These are phyloP conservation scores for Phrynosoma blainvillii DNA, from an alignment of 2,113 vertebrate species.

Conservation along the genomic window DNA sequence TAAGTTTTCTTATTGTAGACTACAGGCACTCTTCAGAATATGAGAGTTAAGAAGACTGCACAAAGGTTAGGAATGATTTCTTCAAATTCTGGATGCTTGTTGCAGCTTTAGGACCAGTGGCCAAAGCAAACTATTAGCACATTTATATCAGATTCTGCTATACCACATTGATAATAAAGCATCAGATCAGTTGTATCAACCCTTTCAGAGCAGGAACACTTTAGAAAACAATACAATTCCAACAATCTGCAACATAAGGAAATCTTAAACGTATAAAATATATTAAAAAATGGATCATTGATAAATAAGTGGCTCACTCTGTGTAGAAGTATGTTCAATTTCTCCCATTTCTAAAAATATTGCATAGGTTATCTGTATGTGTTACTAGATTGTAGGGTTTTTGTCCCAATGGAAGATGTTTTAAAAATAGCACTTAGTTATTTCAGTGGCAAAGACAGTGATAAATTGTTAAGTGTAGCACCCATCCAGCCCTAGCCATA, in stretches of 20 bases:
- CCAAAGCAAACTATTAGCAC: neutral
- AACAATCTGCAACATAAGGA: neutral
- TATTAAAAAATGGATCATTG: slow-evolving; percentile 16
- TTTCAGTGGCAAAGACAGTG: slow-evolving; percentile 21
- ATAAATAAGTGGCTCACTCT: neutral
- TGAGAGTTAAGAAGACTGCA: neutral
- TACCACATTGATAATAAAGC: neutral
- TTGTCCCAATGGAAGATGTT: neutral
- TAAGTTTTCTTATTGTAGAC: neutral
- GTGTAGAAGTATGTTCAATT: neutral
- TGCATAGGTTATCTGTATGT: slow-evolving; percentile 12
- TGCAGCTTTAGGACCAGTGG: neutral
- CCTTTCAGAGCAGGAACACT: neutral
- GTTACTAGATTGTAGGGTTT: neutral
- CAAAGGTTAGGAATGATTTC: neutral
- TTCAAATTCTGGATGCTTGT: neutral
- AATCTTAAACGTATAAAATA: slow-evolving; percentile 59
- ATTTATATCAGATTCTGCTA: neutral
- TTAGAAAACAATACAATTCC: neutral
- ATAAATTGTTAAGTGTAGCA: slow-evolving; percentile 18
- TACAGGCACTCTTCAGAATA: neutral
- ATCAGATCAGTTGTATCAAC: neutral
- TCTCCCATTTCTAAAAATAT: slow-evolving; percentile 10
- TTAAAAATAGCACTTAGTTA: neutral
- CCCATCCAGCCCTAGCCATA: slow-evolving; percentile 29